These are phyloP conservation scores for Sebastes goodei DNA, from an alignment of 2,797 vertebrate species.

Conservation along the genomic window DNA sequence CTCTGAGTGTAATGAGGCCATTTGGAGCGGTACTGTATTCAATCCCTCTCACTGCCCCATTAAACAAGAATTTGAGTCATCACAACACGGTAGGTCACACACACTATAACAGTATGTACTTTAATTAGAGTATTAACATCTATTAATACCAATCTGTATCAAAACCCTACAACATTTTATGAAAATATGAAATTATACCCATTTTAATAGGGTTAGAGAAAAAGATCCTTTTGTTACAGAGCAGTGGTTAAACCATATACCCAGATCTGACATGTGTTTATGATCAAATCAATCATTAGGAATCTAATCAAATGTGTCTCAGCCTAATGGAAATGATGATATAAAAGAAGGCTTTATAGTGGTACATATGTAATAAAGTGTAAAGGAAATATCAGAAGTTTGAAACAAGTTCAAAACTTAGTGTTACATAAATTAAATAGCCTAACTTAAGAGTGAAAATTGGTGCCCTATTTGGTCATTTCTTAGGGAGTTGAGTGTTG, in stretches of 20 bases:
- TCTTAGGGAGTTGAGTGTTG: not conserved
- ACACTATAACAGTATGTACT: not conserved
- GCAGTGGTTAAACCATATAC: not conserved
- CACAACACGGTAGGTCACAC: slow-evolving; percentile 23
- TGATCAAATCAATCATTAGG: not conserved
- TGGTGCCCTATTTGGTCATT: not conserved
- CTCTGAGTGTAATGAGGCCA: slow-evolving; percentile 63
- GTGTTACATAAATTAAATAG: rapidly evolving
- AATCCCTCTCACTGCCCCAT: slow-evolving; percentile 47
- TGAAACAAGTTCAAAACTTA: not conserved
- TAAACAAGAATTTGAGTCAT: slow-evolving; percentile 59
- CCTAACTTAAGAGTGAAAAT: not conserved
- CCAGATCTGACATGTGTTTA: not conserved
- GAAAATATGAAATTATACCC: not conserved
- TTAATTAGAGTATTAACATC: not conserved
- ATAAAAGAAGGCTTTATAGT: not conserved
- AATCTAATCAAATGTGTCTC: not conserved
- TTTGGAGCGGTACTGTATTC: slow-evolving; percentile 38
- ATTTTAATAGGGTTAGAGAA: not conserved
- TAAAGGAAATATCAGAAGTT: not conserved
- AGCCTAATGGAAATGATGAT: not conserved
- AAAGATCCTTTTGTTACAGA: not conserved
- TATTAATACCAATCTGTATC: not conserved
- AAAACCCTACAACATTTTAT: not conserved
- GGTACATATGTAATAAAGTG: rapidly evolving